These are phyloP conservation scores for Dasyornis broadbenti DNA, from an alignment of 2,113 vertebrate species.

Conservation along the genomic window DNA sequence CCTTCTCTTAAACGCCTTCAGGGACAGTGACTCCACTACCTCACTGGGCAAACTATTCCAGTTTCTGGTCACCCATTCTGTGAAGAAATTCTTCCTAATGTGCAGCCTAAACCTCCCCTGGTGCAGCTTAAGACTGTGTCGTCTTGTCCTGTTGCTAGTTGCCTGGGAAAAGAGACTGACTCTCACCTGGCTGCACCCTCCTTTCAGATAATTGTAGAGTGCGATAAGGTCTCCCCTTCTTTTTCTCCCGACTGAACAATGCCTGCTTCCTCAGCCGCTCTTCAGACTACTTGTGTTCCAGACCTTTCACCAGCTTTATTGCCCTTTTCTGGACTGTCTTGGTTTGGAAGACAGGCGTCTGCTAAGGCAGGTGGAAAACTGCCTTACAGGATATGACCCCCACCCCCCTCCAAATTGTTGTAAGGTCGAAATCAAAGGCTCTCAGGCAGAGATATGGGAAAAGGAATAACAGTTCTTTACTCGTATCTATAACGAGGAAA, in stretches of 20 bases:
- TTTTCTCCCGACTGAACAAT: neutral
- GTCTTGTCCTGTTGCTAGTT: neutral
- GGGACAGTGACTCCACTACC: neutral
- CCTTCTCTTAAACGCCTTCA: neutral
- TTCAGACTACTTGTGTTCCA: neutral
- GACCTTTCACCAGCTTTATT: neutral
- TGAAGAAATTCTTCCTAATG: neutral
- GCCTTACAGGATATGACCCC: no score
- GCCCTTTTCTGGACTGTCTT: neutral
- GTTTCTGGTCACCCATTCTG: neutral
- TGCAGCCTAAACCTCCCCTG: neutral
- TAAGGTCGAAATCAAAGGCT: no score
- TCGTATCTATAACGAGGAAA: no score
- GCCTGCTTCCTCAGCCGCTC: neutral
- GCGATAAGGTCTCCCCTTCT: neutral
- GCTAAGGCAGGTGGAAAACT: no score
- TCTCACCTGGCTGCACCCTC: no score
- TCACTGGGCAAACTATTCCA: neutral
- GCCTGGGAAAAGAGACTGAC: neutral
- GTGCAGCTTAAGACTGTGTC: neutral
- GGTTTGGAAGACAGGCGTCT: no score
- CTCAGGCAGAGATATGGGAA: no score
- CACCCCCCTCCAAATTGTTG: no score
- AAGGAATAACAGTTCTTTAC: no score
- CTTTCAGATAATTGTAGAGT: fast-evolving